phyloP scores from a whole-genome alignment of 2,113 vertebrate genomes.

The Sebastes fasciatus region DNA sequence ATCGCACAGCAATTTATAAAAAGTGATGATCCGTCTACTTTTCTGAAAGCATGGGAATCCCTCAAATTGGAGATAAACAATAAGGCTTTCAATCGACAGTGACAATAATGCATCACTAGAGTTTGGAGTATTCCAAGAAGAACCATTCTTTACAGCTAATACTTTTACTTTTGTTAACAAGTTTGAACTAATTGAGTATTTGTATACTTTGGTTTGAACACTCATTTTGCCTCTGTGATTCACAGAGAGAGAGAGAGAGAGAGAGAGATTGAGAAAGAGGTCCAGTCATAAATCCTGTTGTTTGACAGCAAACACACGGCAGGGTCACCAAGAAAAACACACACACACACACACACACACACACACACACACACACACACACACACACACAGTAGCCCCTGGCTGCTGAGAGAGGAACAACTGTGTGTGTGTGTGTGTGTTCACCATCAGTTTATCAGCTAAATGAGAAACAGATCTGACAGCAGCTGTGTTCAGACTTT shows the following conservation, averaged over 20 bases:
- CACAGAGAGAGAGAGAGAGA: neutral
- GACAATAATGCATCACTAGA: neutral
- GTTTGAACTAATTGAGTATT: neutral
- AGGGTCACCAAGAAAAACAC: slow-evolving; percentile 6
- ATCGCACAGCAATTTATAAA: too few relatives aligned
- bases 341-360: slow-evolving; percentile 22
- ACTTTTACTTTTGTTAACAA: neutral
- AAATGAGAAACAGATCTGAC: neutral
- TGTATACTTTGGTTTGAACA: neutral
- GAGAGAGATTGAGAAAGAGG: neutral
- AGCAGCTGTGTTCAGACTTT: neutral
- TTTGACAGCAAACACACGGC: slow-evolving; percentile 30
- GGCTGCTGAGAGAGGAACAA: slow-evolving; percentile 1
- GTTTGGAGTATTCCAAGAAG: neutral
- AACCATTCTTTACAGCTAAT: neutral
- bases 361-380: slow-evolving; percentile 23
- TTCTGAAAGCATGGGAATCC: neutral
- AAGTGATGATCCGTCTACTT: neutral
- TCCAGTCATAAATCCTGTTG: slow-evolving; percentile 26
- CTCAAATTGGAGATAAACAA: too few relatives aligned
- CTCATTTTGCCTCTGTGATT: neutral
- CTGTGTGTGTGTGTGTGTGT: slow-evolving; percentile 10
- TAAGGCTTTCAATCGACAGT: neutral
- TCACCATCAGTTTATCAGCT: neutral
- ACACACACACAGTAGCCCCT: slow-evolving; percentile 15